These are phyloP conservation scores for Pachypsylla venusta DNA, from an alignment of 1,140 invertebrate genomes.

Conservation along the genomic window DNA sequence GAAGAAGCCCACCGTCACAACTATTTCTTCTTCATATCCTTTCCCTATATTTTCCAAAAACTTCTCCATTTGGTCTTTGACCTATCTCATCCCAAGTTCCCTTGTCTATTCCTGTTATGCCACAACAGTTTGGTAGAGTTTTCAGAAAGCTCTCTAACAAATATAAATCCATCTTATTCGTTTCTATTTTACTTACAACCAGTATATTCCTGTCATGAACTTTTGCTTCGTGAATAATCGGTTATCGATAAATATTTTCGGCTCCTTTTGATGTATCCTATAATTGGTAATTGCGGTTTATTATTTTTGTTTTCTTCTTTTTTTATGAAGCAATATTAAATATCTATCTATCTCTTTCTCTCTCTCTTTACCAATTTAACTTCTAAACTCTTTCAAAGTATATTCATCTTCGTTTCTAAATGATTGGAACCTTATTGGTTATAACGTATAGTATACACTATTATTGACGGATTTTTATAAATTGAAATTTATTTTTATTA, in stretches of 20 bases:
- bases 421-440: conserved; percentile 6
- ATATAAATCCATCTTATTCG: neutral
- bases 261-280: conserved; percentile 8
- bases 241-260: conserved; percentile 10
- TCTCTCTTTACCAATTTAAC: neutral
- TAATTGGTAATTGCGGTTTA: conserved; percentile 9
- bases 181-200: neutral
- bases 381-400: no score
- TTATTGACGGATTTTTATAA: no score
- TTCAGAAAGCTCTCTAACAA: conserved; percentile 4
- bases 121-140: no score
- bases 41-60: no score
- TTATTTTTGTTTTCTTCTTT: conserved; percentile 9
- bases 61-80: no score
- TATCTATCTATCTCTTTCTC: neutral
- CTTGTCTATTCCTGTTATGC: no score
- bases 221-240: conserved; percentile 9
- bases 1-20: no score
- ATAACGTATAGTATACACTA: no score
- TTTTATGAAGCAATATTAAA: conserved; percentile 1
- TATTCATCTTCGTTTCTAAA: no score
- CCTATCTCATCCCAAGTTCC: no score
- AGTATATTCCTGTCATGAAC: conserved; percentile 9
- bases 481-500: no score
- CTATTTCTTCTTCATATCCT: no score